Evolutionary conservation across 2,888 invertebrate species (phyloP).

Genomic region (Drosophila mercatorum): DNA sequence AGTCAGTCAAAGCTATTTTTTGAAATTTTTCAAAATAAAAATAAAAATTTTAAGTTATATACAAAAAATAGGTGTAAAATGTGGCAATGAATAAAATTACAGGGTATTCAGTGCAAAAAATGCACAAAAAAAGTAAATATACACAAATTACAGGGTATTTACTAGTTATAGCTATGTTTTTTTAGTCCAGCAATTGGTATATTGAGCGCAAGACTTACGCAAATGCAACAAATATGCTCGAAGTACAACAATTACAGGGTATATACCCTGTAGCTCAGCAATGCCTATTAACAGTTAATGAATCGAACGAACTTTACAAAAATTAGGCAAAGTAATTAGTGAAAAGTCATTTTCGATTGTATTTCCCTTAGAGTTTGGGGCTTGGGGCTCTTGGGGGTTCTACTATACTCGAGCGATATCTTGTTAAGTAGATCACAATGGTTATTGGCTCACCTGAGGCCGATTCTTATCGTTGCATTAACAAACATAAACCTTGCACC

Average conservation of each 20-base stretch:
- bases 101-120: background rate
- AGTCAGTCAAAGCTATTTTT: background rate
- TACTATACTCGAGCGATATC: background rate
- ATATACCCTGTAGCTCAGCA: background rate
- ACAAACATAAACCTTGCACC: constrained; percentile 53
- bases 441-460: constrained; percentile 45
- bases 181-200: background rate
- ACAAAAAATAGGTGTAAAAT: background rate
- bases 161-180: no score
- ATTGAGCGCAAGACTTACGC: no score
- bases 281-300: background rate
- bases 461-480: constrained; percentile 63
- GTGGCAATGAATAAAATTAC: background rate
- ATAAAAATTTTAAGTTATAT: background rate
- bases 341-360: background rate
- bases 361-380: background rate
- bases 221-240: background rate
- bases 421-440: constrained; percentile 22
- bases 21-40: background rate
- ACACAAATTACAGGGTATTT: background rate
- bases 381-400: no score
- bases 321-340: background rate
- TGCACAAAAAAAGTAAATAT: no score
- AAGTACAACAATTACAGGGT: background rate
- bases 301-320: background rate